Conservation (phyloP, 2,888 invertebrate genomes). For the Cataglyphis altisquamis region DNA sequence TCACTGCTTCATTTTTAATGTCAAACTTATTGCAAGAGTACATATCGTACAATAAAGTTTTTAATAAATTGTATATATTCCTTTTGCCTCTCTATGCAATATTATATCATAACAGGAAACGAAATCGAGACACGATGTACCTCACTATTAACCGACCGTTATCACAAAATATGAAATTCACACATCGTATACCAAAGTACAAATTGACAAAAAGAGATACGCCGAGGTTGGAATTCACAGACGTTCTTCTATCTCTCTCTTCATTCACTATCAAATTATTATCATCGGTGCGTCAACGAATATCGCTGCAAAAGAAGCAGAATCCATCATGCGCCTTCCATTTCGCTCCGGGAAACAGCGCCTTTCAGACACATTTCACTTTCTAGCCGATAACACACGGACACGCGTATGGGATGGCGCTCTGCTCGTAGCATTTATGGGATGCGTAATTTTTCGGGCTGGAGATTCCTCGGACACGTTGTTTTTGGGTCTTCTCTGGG, state of each 20-base stretch:
- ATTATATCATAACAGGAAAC: not conserved
- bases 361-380: slow-evolving; percentile 52
- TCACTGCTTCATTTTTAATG: slow-evolving; percentile 2
- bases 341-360: slow-evolving; percentile 29
- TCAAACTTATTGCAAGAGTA: not conserved
- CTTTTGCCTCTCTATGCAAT: not conserved
- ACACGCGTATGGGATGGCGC: slow-evolving; percentile 22
- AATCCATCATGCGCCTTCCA: slow-evolving; percentile 9
- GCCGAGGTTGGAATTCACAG: not conserved
- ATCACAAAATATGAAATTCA: not conserved
- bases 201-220: not conserved
- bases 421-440: slow-evolving; percentile 24
- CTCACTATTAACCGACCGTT: not conserved
- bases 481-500: slow-evolving; percentile 43
- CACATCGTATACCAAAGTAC: not conserved
- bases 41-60: not conserved
- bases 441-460: slow-evolving; percentile 21
- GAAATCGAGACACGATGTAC: not conserved
- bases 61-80: not conserved
- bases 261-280: slow-evolving; percentile 16
- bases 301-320: not conserved
- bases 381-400: slow-evolving; percentile 39
- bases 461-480: slow-evolving; percentile 41
- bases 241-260: not conserved
- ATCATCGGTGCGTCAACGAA: slow-evolving; percentile 16